Base-by-base conservation (phyloP, 1,140 invertebrate species). In the Sarcophaga peregrina region DNA sequence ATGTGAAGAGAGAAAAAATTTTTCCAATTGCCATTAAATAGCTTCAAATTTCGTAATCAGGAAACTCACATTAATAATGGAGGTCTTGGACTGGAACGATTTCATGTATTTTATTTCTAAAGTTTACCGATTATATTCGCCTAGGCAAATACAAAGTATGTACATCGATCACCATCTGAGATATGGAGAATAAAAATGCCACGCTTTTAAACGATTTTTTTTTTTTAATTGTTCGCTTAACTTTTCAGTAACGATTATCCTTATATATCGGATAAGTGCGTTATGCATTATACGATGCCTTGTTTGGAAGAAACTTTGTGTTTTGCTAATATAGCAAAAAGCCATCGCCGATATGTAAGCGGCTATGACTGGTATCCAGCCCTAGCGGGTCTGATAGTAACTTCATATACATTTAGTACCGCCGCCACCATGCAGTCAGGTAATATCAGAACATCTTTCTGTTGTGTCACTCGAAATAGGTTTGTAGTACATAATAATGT, bases 351-450 rank as follows among this genome's bases (percentile, higher is more conserved):
- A 8, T 93, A 93, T 85, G 93, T 96, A 80, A 93, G 93, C n/a
- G 91, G 92, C 85, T 91, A 92, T 9, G 91, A 91, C 73, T 96
- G 95, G 94, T 94, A 95, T 91, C 94, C 93, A 2, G 92, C 93
- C 85, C 92, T 93, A 91, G 92, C 93, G 3, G 95, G 94, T 1
- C 91, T 94, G 8, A 91, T 94, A 4, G 93, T 93, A 0, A 92
- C 93, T 25, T 91, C 93, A 68, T 96, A 96, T 86, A 91, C 93
- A 15, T 92, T 92, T 37, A 90, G 82, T 82, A 90, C 89, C 0
- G 83, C 84, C 0, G 85, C 78, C 5, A 88, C 87, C 9, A 46
- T 83, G 0, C 85, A 86, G 0, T 73, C 85, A 83, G 46, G 84
- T 83, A 82, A 68, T 58, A 10, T n/a, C 47, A 81, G 10, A 7